Evolutionary conservation across 2,888 invertebrate genomes (phyloP).

Genomic region (Coelinius sp.): DNA sequence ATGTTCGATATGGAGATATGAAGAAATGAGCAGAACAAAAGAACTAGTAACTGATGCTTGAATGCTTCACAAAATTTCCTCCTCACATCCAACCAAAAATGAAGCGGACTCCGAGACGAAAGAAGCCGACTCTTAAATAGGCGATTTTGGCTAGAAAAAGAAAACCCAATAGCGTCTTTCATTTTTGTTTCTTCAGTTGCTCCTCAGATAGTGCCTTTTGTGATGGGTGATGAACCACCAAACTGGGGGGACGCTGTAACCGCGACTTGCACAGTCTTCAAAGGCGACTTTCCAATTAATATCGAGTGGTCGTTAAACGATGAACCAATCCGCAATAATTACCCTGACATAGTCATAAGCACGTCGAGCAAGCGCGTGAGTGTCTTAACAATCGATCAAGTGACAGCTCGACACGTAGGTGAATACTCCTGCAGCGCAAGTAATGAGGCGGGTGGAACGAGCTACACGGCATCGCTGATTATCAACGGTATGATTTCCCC

Average conservation of each 20-base stretch:
- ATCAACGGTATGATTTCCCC: slow-evolving; percentile 58
- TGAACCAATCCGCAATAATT: slow-evolving; percentile 66
- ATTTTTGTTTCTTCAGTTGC: slow-evolving; percentile 74
- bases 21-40: background rate
- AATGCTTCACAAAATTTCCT: background rate
- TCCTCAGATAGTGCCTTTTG: slow-evolving; percentile 81
- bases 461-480: slow-evolving; percentile 77
- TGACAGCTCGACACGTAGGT: slow-evolving; percentile 70
- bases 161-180: background rate
- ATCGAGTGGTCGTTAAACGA: slow-evolving; percentile 82
- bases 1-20: slow-evolving; percentile 42
- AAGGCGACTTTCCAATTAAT: slow-evolving; percentile 81
- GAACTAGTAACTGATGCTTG: background rate
- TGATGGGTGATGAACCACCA: slow-evolving; percentile 79
- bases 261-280: slow-evolving; percentile 75
- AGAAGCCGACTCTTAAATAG: background rate
- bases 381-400: slow-evolving; percentile 70
- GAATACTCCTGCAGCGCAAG: slow-evolving; percentile 74
- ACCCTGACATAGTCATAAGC: slow-evolving; percentile 52
- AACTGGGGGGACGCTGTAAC: slow-evolving; percentile 77
- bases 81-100: slow-evolving; percentile 48
- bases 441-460: slow-evolving; percentile 79
- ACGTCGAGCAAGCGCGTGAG: slow-evolving; percentile 69
- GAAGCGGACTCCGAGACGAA: slow-evolving; percentile 35
- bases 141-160: background rate